Evolutionary conservation across 35 echinoderm and acorn worm species (phyloP).

Genomic region (Acanthaster planci): DNA sequence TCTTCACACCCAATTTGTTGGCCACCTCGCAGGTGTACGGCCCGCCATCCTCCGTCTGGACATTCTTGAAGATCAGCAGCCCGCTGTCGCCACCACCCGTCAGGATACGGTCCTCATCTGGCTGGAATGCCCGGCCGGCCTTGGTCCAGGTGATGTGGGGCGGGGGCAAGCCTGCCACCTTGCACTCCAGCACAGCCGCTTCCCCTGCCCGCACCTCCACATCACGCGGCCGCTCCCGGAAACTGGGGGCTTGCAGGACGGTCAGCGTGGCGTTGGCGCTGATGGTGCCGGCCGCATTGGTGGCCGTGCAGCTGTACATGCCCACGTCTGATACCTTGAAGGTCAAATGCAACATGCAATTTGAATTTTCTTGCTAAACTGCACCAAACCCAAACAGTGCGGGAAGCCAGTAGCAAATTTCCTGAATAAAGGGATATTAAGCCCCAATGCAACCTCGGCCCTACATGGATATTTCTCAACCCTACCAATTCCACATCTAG

Average conservation of each 20-base stretch:
- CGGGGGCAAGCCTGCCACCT: slow-evolving; percentile 61
- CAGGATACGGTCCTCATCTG: slow-evolving; percentile 57
- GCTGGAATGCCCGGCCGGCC: slow-evolving; percentile 39
- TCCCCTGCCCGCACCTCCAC: slow-evolving; percentile 55
- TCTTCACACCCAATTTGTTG: slow-evolving; percentile 57
- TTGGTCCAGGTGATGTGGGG: slow-evolving; percentile 83
- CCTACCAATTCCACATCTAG: too few species aligned
- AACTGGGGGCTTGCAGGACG: slow-evolving; percentile 75
- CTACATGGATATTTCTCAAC: too few species aligned
- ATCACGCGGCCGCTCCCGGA: slow-evolving; percentile 51
- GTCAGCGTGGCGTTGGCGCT: slow-evolving; percentile 85
- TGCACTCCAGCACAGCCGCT: slow-evolving; percentile 73
- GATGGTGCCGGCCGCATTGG: slow-evolving; percentile 86
- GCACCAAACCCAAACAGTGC: too few species aligned
- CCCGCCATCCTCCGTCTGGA: slow-evolving; percentile 54
- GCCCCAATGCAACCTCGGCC: too few species aligned
- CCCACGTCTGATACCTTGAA: slow-evolving; percentile 72
- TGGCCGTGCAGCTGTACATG: slow-evolving; percentile 87
- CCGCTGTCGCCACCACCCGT: slow-evolving; percentile 49
- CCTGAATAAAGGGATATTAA: too few species aligned
- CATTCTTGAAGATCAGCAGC: slow-evolving; percentile 72
- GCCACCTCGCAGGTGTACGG: slow-evolving; percentile 71
- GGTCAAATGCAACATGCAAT: too few species aligned
- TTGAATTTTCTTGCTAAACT: too few species aligned
- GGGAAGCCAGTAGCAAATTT: too few species aligned